Evolutionary conservation across 2,888 invertebrate species (phyloP).

Genomic region (Drosophila planitibia): DNA sequence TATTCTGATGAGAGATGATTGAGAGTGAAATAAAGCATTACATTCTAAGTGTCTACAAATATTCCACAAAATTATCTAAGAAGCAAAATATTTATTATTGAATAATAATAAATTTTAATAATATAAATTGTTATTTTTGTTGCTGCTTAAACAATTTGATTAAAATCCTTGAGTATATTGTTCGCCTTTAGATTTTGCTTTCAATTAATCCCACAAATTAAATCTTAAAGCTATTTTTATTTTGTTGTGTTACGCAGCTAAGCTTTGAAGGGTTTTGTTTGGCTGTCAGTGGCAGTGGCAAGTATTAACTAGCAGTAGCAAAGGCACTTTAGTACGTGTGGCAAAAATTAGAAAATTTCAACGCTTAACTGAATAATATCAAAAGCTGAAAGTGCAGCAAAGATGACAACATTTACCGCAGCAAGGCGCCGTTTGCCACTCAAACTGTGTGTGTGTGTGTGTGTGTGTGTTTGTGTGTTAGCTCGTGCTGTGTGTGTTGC

Average conservation of each 20-base stretch:
- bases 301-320: slow-evolving; percentile 1
- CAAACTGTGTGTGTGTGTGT: slow-evolving; percentile 14
- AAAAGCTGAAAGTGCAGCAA: slow-evolving; percentile 22
- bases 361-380: slow-evolving; percentile 34
- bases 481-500: slow-evolving; percentile 11
- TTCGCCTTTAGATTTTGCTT: background rate
- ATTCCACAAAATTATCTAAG: background rate
- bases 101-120: background rate
- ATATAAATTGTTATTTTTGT: background rate
- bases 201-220: background rate
- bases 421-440: slow-evolving; percentile 35
- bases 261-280: slow-evolving; percentile 3
- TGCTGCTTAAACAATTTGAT: background rate
- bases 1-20: background rate
- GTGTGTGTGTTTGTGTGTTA: background rate
- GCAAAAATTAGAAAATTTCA: slow-evolving; percentile 48
- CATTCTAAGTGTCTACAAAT: background rate
- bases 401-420: slow-evolving; percentile 40
- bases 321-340: slow-evolving; percentile 36
- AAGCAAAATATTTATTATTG: background rate
- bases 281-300: slow-evolving; percentile 12
- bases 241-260: background rate
- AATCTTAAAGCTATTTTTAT: slow-evolving; percentile 3
- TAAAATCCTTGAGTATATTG: background rate
- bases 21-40: background rate